A percentile compares a stretch with the other conserved stretches of the same genome.
phyloP scores from a whole-genome alignment of 2,113 vertebrate species.

The Sapayoa aenigma region DNA sequence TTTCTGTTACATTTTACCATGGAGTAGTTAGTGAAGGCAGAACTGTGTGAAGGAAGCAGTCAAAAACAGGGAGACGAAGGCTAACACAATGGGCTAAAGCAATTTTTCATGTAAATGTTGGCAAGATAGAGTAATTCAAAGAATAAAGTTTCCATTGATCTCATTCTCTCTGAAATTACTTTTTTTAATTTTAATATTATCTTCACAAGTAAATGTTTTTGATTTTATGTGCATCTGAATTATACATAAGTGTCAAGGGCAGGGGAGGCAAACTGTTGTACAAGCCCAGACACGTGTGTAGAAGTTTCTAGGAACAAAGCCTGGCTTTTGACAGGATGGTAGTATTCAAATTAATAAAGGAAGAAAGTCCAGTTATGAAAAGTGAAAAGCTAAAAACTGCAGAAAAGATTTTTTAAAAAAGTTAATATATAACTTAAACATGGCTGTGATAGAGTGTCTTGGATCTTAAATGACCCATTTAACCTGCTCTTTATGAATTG shows the following conservation, averaged over 20 bases:
- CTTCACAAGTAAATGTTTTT: background rate
- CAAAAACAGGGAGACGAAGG: background rate
- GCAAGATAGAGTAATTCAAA: background rate
- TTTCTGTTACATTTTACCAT: background rate
- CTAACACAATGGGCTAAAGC: background rate
- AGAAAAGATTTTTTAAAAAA: background rate
- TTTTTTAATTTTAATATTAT: background rate
- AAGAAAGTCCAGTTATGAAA: background rate
- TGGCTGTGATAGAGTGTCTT: background rate
- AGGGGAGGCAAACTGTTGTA: rapidly evolving
- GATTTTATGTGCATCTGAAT: background rate
- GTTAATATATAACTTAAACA: background rate
- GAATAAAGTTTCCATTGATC: rapidly evolving
- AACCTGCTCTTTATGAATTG: background rate
- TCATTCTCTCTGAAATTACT: background rate
- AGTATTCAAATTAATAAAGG: background rate
- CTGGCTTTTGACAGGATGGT: background rate
- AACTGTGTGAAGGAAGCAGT: background rate
- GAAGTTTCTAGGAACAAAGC: background rate
- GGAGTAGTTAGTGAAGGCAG: background rate
- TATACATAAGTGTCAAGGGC: background rate
- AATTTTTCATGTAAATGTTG: background rate
- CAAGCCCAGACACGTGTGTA: background rate
- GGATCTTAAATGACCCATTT: background rate
- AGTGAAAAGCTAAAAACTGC: background rate